phyloP scores from a whole-genome alignment of 2,797 vertebrate species.

The Acrocephalus scirpaceus region DNA sequence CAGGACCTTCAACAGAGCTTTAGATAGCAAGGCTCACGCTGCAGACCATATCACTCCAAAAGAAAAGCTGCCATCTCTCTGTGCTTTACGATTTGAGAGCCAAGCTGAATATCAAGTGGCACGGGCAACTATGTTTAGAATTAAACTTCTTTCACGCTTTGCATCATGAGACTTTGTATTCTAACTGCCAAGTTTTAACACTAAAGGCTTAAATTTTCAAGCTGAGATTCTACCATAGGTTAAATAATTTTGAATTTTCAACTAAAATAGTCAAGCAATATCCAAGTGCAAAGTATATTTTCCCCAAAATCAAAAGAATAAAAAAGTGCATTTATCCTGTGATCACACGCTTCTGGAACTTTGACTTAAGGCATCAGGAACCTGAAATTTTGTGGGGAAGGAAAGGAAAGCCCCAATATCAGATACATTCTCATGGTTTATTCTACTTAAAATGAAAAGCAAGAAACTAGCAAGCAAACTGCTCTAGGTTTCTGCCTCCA shows the following conservation, averaged over 20 bases:
- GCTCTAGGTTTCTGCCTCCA: neutral
- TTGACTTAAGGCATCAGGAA: neutral
- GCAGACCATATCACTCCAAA: neutral
- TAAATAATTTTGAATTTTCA: neutral
- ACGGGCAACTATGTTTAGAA: neutral
- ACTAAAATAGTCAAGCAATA: neutral
- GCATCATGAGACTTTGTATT: neutral
- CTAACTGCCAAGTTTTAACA: neutral
- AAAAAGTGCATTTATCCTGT: neutral
- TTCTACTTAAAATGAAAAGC: neutral
- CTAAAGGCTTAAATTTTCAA: neutral
- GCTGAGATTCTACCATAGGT: neutral
- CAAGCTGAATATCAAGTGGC: neutral
- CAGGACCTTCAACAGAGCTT: neutral
- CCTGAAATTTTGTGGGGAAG: neutral
- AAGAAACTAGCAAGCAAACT: neutral
- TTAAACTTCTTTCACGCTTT: neutral
- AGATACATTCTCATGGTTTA: neutral
- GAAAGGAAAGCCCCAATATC: neutral
- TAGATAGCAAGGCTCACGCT: neutral
- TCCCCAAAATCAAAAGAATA: neutral
- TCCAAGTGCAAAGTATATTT: neutral
- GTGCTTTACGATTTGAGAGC: neutral
- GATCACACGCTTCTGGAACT: neutral
- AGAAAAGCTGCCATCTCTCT: neutral